Conservation (phyloP, 2,888 invertebrate genomes). For the Chesias legatella region DNA sequence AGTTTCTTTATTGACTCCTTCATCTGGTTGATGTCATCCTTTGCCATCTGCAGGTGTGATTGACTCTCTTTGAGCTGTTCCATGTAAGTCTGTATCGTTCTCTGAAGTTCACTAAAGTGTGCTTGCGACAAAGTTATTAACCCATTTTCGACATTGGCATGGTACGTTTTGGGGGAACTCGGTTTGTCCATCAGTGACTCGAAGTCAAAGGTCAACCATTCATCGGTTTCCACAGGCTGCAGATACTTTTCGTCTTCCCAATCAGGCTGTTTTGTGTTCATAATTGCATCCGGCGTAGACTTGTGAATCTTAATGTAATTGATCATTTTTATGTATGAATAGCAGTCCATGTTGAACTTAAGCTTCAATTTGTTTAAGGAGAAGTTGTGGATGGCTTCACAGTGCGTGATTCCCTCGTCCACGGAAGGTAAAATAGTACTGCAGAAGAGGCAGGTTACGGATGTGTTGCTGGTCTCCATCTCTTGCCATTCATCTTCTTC, state of each 20-base stretch:
- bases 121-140: slow-evolving; percentile 81
- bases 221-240: slow-evolving; percentile 87
- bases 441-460: slow-evolving; percentile 87
- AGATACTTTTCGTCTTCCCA: slow-evolving; percentile 91
- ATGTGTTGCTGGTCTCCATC: slow-evolving; percentile 63
- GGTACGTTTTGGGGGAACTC: slow-evolving; percentile 69
- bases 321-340: slow-evolving; percentile 89
- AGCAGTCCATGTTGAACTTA: slow-evolving; percentile 89
- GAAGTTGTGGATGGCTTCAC: slow-evolving; percentile 83
- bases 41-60: slow-evolving; percentile 79
- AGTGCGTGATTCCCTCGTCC: slow-evolving; percentile 84
- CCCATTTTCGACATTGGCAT: slow-evolving; percentile 82
- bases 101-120: slow-evolving; percentile 82
- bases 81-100: slow-evolving; percentile 78
- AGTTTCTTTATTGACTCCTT: slow-evolving; percentile 79
- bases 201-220: slow-evolving; percentile 91
- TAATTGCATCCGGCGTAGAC: slow-evolving; percentile 78
- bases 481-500: slow-evolving; percentile 76
- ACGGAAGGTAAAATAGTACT: slow-evolving; percentile 79
- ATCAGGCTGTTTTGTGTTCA: slow-evolving; percentile 68
- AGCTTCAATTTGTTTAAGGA: slow-evolving; percentile 82
- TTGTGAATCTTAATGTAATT: slow-evolving; percentile 88
- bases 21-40: slow-evolving; percentile 82
- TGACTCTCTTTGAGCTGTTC: slow-evolving; percentile 82
- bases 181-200: slow-evolving; percentile 63